Evolutionary conservation across 2,888 invertebrate genomes (phyloP).

Genomic region (Ochropacha duplaris): DNA sequence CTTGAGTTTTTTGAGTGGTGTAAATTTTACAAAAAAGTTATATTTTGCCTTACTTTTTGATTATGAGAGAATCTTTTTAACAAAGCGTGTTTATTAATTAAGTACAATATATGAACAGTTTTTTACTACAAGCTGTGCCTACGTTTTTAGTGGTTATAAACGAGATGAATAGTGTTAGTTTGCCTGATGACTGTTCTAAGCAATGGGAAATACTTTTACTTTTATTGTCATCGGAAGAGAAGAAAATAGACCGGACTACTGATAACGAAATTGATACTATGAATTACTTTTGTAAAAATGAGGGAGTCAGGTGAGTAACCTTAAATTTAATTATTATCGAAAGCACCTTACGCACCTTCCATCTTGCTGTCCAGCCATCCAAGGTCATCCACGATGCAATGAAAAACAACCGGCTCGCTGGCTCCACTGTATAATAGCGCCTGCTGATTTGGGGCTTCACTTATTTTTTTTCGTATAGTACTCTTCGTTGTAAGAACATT

Average conservation of each 20-base stretch:
- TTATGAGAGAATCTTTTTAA: no score
- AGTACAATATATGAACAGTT: background rate
- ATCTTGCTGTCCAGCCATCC: no score
- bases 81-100: no score
- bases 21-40: background rate
- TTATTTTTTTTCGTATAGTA: no score
- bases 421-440: no score
- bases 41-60: background rate
- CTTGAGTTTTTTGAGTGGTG: background rate
- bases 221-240: conserved; percentile 69
- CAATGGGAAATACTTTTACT: conserved; percentile 74
- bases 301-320: conserved; percentile 58
- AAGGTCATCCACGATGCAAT: no score
- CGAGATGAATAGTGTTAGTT: conserved; percentile 46
- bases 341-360: no score
- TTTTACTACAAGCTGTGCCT: conserved; percentile 9
- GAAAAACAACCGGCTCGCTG: no score
- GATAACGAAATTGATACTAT: conserved; percentile 70
- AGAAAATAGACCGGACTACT: conserved; percentile 65
- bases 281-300: conserved; percentile 65
- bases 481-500: no score
- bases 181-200: conserved; percentile 66
- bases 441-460: no score
- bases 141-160: background rate
- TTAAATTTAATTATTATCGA: background rate